These are phyloP conservation scores for Ancistrus triradiatus DNA, from an alignment of 2,113 vertebrate genomes.

Conservation along the genomic window DNA sequence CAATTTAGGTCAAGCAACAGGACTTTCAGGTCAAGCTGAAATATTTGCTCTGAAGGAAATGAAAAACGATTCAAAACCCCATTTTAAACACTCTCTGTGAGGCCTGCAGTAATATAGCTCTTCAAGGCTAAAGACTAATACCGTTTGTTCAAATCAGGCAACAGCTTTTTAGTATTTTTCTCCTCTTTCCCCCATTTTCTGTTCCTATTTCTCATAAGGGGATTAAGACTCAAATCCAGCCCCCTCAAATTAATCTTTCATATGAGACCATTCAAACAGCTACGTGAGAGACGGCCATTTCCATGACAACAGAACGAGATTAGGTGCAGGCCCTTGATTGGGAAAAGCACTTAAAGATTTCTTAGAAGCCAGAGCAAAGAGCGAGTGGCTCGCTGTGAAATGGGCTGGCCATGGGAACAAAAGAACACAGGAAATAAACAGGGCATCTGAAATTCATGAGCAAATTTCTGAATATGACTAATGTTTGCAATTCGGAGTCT, in stretches of 20 bases:
- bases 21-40: constrained; percentile 3
- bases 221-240: constrained; percentile 58
- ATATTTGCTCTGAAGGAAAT: constrained; percentile 7
- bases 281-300: constrained; percentile 60
- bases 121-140: constrained; percentile 31
- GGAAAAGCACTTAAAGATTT: constrained; percentile 59
- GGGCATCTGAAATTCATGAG: constrained; percentile 31
- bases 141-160: constrained; percentile 31
- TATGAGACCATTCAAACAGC: constrained; percentile 50
- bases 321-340: constrained; percentile 64
- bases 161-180: constrained; percentile 31
- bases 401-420: constrained; percentile 21
- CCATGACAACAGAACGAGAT: constrained; percentile 73
- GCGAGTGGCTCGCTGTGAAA: constrained; percentile 33
- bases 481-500: not conserved
- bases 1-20: constrained; percentile 14
- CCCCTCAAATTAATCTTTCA: constrained; percentile 57
- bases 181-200: constrained; percentile 1
- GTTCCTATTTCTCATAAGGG: constrained; percentile 46
- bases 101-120: constrained; percentile 25
- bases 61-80: not conserved
- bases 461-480: constrained; percentile 22
- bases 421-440: constrained; percentile 25
- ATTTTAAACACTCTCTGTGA: constrained; percentile 16
- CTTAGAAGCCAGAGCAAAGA: constrained; percentile 26